Evolutionary conservation across 2,797 vertebrate species (phyloP), one percentile per base, ranked within the genome.

Genomic region (Onychomys leucogaster): DNA sequence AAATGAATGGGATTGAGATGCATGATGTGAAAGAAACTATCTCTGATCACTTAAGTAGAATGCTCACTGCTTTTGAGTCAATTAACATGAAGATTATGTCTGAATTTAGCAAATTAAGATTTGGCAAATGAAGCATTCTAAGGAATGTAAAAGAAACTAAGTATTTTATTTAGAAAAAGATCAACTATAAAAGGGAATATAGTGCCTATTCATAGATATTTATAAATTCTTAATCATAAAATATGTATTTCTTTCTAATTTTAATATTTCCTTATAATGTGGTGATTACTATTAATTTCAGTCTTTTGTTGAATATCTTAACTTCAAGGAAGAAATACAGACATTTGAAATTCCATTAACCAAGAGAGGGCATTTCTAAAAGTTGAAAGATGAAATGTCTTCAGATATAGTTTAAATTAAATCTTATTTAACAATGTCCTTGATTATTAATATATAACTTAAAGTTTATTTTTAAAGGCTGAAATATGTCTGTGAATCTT

Each of bases 211-310:
- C 5, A 86, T 59, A 73, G 2, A 49, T 10, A 89, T 91, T 84
- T 78, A 83, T 87, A 55, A 37, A 73, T 86, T 88, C 13, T 46
- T 63, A 69, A 76, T 61, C 71, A 69, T 63, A 23, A 73, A 76
- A 77, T 52, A 77, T 55, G 0, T 55, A 67, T 71, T 69, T 37
- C 2, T 67, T 7, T 65, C n/a, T 80, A 83, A 92, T 43, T 90
- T 95, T 41, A 82, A 13, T 41, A 80, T 46, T 94, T 89, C 17
- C 6, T 88, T 84, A 89, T 55, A 90, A 83, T 76, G 37, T 91
- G 10, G 14, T 92, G 59, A 80, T 97, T 93, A 65, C 23, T 49
- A 71, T 46, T 90, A 95, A 90, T 41, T 55, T 89, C 76, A 90
- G 52, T 3, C 13, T 95, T 89, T 93, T 85, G 37, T 90, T 59